Conservation (phyloP, 1,140 invertebrate species). For the Diabrotica virgifera region DNA sequence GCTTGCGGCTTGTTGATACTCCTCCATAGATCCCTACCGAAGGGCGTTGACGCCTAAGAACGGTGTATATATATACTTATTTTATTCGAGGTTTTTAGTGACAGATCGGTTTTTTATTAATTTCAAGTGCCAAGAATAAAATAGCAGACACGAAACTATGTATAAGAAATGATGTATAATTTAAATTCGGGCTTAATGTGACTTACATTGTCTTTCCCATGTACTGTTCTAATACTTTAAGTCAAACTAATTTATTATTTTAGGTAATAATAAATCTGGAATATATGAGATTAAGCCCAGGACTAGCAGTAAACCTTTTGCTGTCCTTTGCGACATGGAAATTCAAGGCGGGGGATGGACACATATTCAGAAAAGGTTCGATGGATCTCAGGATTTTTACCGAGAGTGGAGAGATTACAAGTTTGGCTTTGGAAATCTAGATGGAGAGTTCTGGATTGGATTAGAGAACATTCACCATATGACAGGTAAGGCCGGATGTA, state of each 20-base stretch:
- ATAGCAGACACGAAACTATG: no score
- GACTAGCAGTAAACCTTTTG: slow-evolving; percentile 49
- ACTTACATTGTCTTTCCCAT: no score
- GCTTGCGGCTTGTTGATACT: no score
- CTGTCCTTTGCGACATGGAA: slow-evolving; percentile 62
- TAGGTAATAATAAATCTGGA: slow-evolving; percentile 36
- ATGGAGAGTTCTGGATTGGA: slow-evolving; percentile 51
- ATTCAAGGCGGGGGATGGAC: slow-evolving; percentile 60
- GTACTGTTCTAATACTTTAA: no score
- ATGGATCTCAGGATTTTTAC: slow-evolving; percentile 62
- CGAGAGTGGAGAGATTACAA: slow-evolving; percentile 63
- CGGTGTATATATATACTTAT: no score
- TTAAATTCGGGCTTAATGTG: no score
- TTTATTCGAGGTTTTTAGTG: no score
- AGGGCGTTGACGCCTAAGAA: no score
- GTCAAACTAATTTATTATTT: not conserved
- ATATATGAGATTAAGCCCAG: slow-evolving; percentile 37
- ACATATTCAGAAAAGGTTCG: slow-evolving; percentile 59
- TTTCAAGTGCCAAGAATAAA: no score
- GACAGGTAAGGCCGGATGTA: slow-evolving; percentile 44
- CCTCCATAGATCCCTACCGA: no score
- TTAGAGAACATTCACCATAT: slow-evolving; percentile 34
- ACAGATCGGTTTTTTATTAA: no score
- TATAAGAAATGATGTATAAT: no score
- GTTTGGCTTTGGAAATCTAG: slow-evolving; percentile 52